Percentiles rank a stretch among this genome's conserved stretches.
Conservation (phyloP, 2,113 vertebrate species). For the Petrocephalus microphthalmus region DNA sequence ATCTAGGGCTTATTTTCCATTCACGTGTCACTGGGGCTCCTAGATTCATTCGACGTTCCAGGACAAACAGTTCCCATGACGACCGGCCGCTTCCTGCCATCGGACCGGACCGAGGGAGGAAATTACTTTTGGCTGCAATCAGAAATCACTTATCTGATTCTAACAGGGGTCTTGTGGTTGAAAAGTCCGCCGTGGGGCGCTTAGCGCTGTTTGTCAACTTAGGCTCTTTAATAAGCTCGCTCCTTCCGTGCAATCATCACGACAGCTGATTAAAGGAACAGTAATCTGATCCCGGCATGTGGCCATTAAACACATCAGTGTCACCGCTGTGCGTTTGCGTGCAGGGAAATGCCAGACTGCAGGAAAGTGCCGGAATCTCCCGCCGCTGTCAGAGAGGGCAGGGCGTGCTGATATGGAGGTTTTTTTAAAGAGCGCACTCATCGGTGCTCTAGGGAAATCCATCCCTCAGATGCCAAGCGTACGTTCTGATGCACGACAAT, state of each 20-base stretch:
- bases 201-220: background rate
- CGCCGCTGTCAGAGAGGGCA: background rate
- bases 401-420: background rate
- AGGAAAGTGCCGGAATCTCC: background rate
- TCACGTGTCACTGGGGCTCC: background rate
- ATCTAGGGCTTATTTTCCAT: background rate
- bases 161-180: background rate
- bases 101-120: background rate
- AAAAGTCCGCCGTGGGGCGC: background rate
- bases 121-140: background rate
- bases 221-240: background rate
- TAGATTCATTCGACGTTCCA: background rate
- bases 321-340: background rate
- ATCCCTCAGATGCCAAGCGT: no score
- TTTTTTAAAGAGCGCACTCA: background rate
- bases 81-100: background rate
- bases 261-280: background rate
- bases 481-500: slow-evolving; percentile 3
- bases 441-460: background rate
- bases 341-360: background rate
- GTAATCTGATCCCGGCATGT: background rate
- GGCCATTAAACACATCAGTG: background rate
- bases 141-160: background rate
- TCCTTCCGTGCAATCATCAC: background rate
- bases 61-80: background rate